A percentile compares a stretch with the other conserved stretches of the same genome.
Evolutionary conservation across 2,888 invertebrate genomes (phyloP).

Genomic region (Morpho deidamia): DNA sequence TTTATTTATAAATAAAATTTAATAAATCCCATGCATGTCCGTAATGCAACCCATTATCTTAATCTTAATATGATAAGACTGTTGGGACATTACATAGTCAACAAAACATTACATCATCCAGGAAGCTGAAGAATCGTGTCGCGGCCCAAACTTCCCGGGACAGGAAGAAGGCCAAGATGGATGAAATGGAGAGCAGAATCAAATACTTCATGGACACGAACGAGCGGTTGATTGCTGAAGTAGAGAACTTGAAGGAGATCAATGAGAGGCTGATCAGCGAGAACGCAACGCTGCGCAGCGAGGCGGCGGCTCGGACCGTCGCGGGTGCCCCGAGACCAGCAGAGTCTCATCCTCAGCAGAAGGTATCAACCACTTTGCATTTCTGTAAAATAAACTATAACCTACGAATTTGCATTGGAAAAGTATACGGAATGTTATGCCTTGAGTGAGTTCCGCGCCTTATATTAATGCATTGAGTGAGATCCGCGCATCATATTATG

Average conservation of each 20-base stretch:
- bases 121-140: slow-evolving; percentile 96
- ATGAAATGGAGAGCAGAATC: slow-evolving; percentile 89
- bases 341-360: slow-evolving; percentile 97
- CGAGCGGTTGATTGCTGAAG: slow-evolving; percentile 81
- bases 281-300: slow-evolving; percentile 78
- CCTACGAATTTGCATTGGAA: too few relatives aligned
- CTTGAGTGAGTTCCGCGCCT: too few relatives aligned
- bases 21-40: too few relatives aligned
- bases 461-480: too few relatives aligned
- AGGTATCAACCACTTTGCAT: slow-evolving; percentile 46
- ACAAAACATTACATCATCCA: slow-evolving; percentile 47
- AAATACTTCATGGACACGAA: slow-evolving; percentile 81
- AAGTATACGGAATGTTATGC: too few relatives aligned
- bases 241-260: slow-evolving; percentile 81
- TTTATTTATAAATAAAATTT: too few relatives aligned
- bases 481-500: too few relatives aligned
- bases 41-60: too few relatives aligned
- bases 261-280: slow-evolving; percentile 84
- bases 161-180: slow-evolving; percentile 95
- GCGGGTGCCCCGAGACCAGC: slow-evolving; percentile 86
- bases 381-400: not conserved
- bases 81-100: too few relatives aligned
- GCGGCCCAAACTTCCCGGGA: slow-evolving; percentile 98
- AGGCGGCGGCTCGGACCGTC: slow-evolving; percentile 82
- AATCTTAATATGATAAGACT: too few relatives aligned